Evolutionary conservation across 2,113 vertebrate genomes (phyloP), one percentile per base, ranked within the genome.

Genomic region (Stigmatopora nigra): DNA sequence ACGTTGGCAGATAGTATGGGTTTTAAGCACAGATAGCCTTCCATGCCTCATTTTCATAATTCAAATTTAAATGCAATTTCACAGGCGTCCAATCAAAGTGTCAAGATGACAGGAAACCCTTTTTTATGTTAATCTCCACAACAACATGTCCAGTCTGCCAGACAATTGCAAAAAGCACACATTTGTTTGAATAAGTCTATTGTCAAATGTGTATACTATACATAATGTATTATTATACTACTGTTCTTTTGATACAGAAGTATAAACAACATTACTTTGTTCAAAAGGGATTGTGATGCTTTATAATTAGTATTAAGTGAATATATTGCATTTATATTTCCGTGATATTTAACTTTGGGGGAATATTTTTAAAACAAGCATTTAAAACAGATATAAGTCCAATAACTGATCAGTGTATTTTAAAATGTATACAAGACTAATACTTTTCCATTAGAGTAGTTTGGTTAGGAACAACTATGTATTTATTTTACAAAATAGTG

Each of bases 101-200:
- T 73, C 73, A 74, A 76, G 63, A 65, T 60, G 48, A 75, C 77
- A 80, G 70, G 72, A 69, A 67, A 72, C 36, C 67, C 71, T 80
- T 74, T 81, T 81, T 73, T 81, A 77, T 84, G 71, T 72, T 86
- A 86, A 87, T 88, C 66, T 75, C 74, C 65, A 74, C 61, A 53
- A 70, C 51, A 19, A 76, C 69, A 66, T 76, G 69, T 82, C 65
- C 65, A 47, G 62, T 63, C 74, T 80, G 69, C 53, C 65, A 61
- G 56, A 61, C 57, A 78, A 87, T 82, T 76, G 35, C 69, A 76
- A 79, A 76, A 72, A 82, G 68, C 73, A 72, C 73, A 49, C 55
- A 57, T 77, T 76, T 67, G 51, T 47, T 65, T 75, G 64, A 46
- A 69, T 69, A 60, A 25, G 14, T 46, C 48, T 31, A 70, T 61